These are phyloP conservation scores for Pecten maximus DNA, from an alignment of 2,888 invertebrate genomes.

Conservation along the genomic window DNA sequence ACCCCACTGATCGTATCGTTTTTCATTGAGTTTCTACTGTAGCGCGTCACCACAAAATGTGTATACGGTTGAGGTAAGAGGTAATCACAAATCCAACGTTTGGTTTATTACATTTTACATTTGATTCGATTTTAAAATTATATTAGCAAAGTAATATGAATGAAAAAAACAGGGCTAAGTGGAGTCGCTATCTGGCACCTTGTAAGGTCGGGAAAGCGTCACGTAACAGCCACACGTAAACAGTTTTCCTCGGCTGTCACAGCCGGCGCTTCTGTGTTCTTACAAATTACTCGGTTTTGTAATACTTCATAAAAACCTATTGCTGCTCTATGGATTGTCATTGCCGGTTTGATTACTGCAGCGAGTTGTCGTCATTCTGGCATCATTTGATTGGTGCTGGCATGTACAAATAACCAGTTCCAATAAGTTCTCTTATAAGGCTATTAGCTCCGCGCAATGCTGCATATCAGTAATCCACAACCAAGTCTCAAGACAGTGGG, in stretches of 20 bases:
- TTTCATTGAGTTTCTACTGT: not conserved
- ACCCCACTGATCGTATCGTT: not conserved
- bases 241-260: not conserved
- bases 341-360: not conserved
- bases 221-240: not conserved
- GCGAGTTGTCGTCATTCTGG: not conserved
- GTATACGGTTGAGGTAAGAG: not conserved
- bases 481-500: not conserved
- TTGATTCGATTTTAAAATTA: not conserved
- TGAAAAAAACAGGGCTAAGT: not conserved
- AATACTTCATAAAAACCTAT: not conserved
- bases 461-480: not conserved
- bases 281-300: not conserved
- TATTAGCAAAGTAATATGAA: not conserved
- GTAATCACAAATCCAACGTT: not conserved
- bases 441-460: not conserved
- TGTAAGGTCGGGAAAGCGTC: not conserved
- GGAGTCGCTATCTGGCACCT: constrained; percentile 8
- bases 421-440: not conserved
- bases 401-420: not conserved
- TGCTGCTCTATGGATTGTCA: not conserved
- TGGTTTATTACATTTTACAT: not conserved
- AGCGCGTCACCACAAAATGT: not conserved
- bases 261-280: not conserved
- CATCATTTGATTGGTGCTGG: constrained; percentile 1